Percentiles rank a stretch among this genome's conserved stretches.
Conservation (phyloP, 2,797 vertebrate genomes). For the Syngnathus acus region DNA sequence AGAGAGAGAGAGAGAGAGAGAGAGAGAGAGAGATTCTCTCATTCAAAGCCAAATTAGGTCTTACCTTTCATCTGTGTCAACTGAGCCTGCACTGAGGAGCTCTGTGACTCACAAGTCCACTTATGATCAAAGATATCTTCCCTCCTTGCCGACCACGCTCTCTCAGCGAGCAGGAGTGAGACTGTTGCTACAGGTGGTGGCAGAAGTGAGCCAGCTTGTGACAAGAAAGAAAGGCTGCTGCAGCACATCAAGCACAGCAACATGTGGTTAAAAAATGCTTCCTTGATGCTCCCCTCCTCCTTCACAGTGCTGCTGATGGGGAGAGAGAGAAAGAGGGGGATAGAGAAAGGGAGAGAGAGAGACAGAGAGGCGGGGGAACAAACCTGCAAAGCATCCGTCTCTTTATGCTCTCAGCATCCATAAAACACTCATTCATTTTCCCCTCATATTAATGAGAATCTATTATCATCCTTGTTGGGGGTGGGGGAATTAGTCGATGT, state of each 20-base stretch:
- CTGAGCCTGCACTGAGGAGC: constrained; percentile 31
- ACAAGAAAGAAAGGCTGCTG: constrained; percentile 24
- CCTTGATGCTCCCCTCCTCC: constrained; percentile 40
- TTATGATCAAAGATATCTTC: constrained; percentile 36
- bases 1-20: not conserved
- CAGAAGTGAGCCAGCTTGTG: constrained; percentile 55
- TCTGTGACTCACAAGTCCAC: constrained; percentile 50
- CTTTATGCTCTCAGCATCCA: not conserved
- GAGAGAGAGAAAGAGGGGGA: not conserved
- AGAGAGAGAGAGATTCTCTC: not conserved
- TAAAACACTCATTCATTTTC: not conserved
- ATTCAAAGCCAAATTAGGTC: constrained; percentile 26
- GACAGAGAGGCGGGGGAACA: not conserved
- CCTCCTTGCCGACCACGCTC: constrained; percentile 13
- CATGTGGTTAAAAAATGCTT: constrained; percentile 68
- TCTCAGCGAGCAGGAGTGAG: constrained; percentile 36
- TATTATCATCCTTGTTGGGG: not conserved
- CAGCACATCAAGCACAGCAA: constrained; percentile 50
- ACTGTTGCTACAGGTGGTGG: constrained; percentile 66
- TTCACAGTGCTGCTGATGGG: constrained; percentile 8
- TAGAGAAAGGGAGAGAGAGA: not conserved
- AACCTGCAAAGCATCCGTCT: not conserved
- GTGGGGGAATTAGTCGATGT: not conserved
- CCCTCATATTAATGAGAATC: not conserved
- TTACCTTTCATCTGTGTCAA: constrained; percentile 74